A percentile compares a stretch with the other conserved stretches of the same genome.
phyloP scores from a whole-genome alignment of 2,113 vertebrate genomes.

The Python bivittatus region DNA sequence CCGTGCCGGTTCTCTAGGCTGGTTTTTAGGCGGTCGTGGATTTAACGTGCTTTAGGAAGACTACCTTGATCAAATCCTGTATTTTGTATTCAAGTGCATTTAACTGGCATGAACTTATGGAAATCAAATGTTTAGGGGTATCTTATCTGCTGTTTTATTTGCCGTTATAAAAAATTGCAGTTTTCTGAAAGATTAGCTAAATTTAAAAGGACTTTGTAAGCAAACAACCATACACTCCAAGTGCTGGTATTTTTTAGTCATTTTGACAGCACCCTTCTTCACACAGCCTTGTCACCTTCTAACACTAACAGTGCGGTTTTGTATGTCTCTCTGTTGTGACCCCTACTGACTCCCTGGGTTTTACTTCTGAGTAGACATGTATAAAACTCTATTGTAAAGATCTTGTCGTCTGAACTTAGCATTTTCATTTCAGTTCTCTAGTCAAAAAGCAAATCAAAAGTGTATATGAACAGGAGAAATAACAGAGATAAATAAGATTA shows the following conservation, averaged over 20 bases:
- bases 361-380: background rate
- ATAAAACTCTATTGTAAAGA: background rate
- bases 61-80: background rate
- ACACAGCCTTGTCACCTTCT: background rate
- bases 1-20: background rate
- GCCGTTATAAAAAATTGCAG: background rate
- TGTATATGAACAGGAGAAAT: too few relatives aligned
- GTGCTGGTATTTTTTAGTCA: background rate
- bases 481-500: background rate
- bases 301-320: background rate
- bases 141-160: background rate
- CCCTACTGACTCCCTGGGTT: background rate
- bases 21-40: background rate
- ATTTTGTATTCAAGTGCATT: background rate
- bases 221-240: background rate
- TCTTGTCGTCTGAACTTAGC: background rate
- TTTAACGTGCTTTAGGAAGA: too few relatives aligned
- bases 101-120: background rate
- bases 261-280: background rate
- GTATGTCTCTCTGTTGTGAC: background rate
- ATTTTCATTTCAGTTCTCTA: background rate
- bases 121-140: background rate
- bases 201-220: background rate
- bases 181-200: background rate
- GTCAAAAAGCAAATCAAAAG: background rate